These are phyloP conservation scores for Mormyrus iriodes DNA, from an alignment of 2,113 vertebrate species.

Conservation along the genomic window DNA sequence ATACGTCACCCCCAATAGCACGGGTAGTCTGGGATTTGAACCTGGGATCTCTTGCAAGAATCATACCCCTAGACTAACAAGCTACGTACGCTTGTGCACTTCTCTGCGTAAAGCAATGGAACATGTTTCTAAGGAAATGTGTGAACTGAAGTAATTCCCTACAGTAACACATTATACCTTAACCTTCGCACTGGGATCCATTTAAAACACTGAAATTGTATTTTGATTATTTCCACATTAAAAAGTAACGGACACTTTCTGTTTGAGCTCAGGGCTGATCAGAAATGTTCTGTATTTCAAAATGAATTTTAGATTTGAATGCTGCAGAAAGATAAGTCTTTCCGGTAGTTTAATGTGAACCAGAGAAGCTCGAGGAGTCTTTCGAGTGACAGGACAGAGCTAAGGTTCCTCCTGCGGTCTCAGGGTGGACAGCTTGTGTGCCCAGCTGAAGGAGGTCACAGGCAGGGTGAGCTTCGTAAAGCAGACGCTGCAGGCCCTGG, in stretches of 20 bases:
- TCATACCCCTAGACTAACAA: neutral
- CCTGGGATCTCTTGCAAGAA: neutral
- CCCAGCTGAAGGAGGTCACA: conserved; percentile 93
- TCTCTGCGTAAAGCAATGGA: neutral
- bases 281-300: neutral
- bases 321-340: neutral
- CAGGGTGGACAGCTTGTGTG: conserved; percentile 92
- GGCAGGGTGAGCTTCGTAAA: conserved; percentile 97
- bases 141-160: neutral
- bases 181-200: neutral
- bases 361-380: neutral
- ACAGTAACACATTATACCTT: neutral
- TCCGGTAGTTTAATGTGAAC: neutral
- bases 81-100: neutral
- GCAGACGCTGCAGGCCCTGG: conserved; percentile 86
- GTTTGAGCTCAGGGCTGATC: neutral
- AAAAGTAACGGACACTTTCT: neutral
- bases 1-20: neutral
- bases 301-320: neutral
- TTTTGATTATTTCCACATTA: neutral
- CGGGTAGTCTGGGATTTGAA: neutral
- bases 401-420: conserved; percentile 28
- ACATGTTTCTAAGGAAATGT: neutral
- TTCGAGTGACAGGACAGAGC: neutral
- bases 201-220: neutral